Evolutionary conservation across 2,888 invertebrate genomes (phyloP), one percentile per base, ranked within the genome.

Genomic region (Hemistola chrysoprasaria): DNA sequence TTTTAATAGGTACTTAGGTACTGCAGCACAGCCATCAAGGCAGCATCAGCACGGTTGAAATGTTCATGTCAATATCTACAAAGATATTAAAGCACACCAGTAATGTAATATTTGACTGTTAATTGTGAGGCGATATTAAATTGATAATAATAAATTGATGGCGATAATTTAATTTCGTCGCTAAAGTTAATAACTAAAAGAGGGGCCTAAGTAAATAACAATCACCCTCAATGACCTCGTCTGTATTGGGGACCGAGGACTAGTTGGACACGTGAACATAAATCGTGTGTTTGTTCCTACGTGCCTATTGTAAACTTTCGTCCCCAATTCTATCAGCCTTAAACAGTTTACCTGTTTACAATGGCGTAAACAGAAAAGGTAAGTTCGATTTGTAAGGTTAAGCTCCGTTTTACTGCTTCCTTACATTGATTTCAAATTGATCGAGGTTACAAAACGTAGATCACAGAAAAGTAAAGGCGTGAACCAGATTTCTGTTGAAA

Each of bases 291-390:
- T 72, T 65, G 72, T 75, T 73, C 60, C 71, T 67, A 78, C 80
- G 82, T 80, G 79, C 70, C 80, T 68, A 78, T 85, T 81, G 81
- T 73, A 71, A 74, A 75, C 68, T 76, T 73, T 66, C 60, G 67
- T 69, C 68, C 71, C 66, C 69, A 70, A 78, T 78, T 76, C 73
- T 71, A 72, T 73, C 69, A 74, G 68, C 70, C 71, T 68, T 43
- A 66, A 61, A 70, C 65, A 65, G 66, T 77, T 78, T 68, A 67
- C 64, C 64, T 65, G 64, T 69, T 69, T 66, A 65, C 65, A 67
- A 73, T 54, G 56, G 65, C 59, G 56, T 65, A 56, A 65, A 59
- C 42, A 60, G 65, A 71, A 70, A 72, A 64, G 65, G 71, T 31
- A 29, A 30, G 44, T 44, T 46, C 42, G 35, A 44, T 42, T 47